Base-by-base conservation (phyloP, 2,888 invertebrate genomes). In the Cephus pulcher region DNA sequence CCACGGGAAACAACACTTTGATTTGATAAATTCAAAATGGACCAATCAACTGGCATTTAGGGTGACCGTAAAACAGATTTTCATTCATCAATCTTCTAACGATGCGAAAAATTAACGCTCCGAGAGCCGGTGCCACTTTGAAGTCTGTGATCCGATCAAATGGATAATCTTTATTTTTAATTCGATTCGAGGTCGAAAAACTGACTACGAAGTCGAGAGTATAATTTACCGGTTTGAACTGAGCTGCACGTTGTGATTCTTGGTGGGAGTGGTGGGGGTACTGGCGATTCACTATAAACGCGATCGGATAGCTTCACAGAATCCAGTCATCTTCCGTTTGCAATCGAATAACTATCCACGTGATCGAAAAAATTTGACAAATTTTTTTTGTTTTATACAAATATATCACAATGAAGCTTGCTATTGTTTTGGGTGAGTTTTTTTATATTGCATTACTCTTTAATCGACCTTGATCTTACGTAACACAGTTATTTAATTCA, bases 381-480 rank as follows among this genome's bases (percentile, higher is more conserved):
- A 23, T 23, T 56, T 56, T 23, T 56, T 56, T 23, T 0, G 56
- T 56, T 56, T 56, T 56, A 9, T 23, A 9, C 1, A 56, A 34
- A 75, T 68, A 6, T 34, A 69, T 40, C 79, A 81, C 40, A 34
- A 85, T 85, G 85, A 85, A 83, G 80, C 79, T 76, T 70, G 80
- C 83, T 73, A 34, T 83, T 74, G 84, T 80, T 77, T 78, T 85
- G 73, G 81, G 85, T 85, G 80, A 84, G 85, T 81, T 12, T 34
- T 15, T 33, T 30, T 34, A 15, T 9, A 6, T 2, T 23, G 0
- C 1, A 56, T 9, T 9, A 15, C 6, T 9, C 56, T 56, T 9
- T 4, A 2, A 23, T 56, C 6, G 40, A 40, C 40, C 15, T 40
- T 15, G 6, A 40, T 23, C 40, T 15, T 2, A 12, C 35, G 12